Conservation (phyloP, 2,113 vertebrate genomes). For the Hoplias malabaricus region DNA sequence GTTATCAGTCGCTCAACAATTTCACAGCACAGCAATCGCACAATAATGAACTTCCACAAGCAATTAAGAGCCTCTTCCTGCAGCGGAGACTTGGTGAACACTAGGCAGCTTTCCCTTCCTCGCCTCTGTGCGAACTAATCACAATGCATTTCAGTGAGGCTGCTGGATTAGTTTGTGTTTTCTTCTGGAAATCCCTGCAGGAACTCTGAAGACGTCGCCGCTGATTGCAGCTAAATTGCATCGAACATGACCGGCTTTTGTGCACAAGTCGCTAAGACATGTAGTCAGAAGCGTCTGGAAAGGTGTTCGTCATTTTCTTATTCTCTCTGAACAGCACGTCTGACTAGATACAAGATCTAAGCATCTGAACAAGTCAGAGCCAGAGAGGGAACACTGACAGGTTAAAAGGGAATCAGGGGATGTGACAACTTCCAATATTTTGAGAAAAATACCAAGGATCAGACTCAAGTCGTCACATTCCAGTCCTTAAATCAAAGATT, state of each 20-base stretch:
- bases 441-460: no score
- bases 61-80: constrained; percentile 69
- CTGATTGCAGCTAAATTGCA: constrained; percentile 49
- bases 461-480: no score
- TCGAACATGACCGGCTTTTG: constrained; percentile 7
- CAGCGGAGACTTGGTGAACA: constrained; percentile 61
- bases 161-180: constrained; percentile 51
- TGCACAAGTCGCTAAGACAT: neutral
- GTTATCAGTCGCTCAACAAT: constrained; percentile 69
- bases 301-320: neutral
- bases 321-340: neutral
- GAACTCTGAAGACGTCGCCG: constrained; percentile 51
- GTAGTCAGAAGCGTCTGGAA: neutral
- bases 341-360: neutral
- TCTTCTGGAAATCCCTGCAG: constrained; percentile 56
- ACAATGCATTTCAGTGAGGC: constrained; percentile 52
- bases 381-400: neutral
- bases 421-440: neutral
- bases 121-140: constrained; percentile 56
- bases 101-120: constrained; percentile 41
- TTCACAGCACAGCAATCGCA: constrained; percentile 74
- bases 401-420: neutral
- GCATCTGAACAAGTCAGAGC: neutral
- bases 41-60: constrained; percentile 72
- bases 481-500: no score